Evolutionary conservation across 2,797 vertebrate species (phyloP).

Genomic region (Crax fasciolata): DNA sequence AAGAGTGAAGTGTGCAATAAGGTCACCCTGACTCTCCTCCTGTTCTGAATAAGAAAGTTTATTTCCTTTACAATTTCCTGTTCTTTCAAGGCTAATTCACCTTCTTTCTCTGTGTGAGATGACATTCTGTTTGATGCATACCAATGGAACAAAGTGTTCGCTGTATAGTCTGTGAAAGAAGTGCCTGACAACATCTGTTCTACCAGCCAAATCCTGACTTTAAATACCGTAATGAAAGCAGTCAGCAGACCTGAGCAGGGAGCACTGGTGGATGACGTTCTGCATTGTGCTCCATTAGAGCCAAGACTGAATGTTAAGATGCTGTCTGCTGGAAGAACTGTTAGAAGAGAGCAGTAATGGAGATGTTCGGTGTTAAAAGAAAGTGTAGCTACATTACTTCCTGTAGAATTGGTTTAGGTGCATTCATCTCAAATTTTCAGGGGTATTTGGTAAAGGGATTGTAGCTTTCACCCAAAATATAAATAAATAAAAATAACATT

Average conservation of each 20-base stretch:
- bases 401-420: neutral
- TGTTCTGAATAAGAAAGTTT: neutral
- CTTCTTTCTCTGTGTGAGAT: neutral
- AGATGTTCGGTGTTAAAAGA: neutral
- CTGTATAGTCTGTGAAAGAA: neutral
- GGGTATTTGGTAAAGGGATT: neutral
- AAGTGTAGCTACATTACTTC: neutral
- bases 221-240: neutral
- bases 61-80: neutral
- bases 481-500: slow-evolving; percentile 4
- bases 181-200: neutral
- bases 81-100: neutral
- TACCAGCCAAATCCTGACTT: neutral
- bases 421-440: neutral
- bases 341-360: neutral
- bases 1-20: neutral
- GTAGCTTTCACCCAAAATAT: slow-evolving; percentile 14
- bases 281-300: neutral
- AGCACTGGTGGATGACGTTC: neutral
- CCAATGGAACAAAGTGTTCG: neutral
- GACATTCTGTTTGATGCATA: neutral
- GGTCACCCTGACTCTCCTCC: neutral
- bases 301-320: neutral
- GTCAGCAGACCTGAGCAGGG: neutral
- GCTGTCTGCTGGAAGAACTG: neutral